These are phyloP conservation scores for Falco punctatus DNA, from an alignment of 2,113 vertebrate genomes.

Conservation along the genomic window DNA sequence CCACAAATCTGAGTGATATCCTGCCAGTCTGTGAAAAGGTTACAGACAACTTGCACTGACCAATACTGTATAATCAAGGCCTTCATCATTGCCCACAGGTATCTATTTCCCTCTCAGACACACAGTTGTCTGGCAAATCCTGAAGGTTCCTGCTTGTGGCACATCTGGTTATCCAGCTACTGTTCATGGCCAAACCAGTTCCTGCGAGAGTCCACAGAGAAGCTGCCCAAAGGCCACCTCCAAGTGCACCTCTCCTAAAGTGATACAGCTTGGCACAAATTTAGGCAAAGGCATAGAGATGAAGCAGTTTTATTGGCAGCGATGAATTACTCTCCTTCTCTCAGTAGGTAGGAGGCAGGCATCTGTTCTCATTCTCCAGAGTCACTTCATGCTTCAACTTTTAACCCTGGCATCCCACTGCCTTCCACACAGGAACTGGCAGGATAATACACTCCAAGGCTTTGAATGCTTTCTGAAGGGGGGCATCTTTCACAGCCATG, in stretches of 20 bases:
- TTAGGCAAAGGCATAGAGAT: not conserved
- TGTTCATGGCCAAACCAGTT: fast-evolving
- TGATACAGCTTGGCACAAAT: not conserved
- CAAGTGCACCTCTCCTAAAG: not conserved
- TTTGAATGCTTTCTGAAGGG: not conserved
- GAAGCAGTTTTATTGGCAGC: not conserved
- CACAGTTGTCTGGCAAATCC: not conserved
- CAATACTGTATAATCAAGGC: fast-evolving
- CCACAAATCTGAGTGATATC: not conserved
- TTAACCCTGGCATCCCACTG: not conserved
- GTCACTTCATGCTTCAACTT: not conserved
- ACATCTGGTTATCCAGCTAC: not conserved
- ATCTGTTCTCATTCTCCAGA: not conserved
- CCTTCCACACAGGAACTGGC: fast-evolving
- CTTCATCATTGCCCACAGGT: not conserved
- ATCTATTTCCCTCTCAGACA: not conserved
- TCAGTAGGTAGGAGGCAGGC: not conserved
- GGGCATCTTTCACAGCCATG: too few relatives aligned
- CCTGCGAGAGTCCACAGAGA: not conserved
- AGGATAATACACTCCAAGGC: not conserved
- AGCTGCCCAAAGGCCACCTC: not conserved
- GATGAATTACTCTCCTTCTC: not conserved
- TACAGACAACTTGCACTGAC: not conserved
- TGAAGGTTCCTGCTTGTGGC: not conserved
- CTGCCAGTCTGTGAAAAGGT: not conserved